A percentile compares a stretch with the other conserved stretches of the same genome.
These are phyloP conservation scores for Sapayoa aenigma DNA, from an alignment of 2,113 vertebrate species.

Conservation along the genomic window DNA sequence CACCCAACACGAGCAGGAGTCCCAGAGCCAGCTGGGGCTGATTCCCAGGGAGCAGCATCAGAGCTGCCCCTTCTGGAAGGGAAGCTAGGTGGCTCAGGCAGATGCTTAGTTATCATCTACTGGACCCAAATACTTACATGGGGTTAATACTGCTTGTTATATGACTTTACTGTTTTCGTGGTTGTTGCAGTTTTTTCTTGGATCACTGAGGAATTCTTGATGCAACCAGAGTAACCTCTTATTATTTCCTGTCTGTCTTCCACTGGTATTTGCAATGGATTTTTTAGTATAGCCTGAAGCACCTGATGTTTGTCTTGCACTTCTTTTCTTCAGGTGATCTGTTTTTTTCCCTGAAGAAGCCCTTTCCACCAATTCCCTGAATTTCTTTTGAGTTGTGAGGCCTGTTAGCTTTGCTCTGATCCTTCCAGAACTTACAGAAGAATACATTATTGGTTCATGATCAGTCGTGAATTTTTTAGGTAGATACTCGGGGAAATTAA, in stretches of 20 bases:
- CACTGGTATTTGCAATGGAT: background rate
- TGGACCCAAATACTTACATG: background rate
- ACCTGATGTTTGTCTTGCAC: background rate
- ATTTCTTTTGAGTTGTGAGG: background rate
- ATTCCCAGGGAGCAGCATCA: background rate
- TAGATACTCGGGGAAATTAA: background rate
- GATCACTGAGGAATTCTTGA: background rate
- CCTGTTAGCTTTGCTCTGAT: background rate
- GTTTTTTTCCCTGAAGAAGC: background rate
- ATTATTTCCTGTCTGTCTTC: background rate
- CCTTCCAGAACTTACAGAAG: background rate
- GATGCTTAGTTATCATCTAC: background rate
- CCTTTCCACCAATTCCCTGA: background rate
- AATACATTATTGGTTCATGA: background rate
- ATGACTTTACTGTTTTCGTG: background rate
- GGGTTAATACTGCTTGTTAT: background rate
- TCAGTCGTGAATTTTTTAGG: background rate
- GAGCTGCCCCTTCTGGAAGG: rapidly evolving
- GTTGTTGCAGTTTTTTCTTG: background rate
- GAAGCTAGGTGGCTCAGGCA: background rate
- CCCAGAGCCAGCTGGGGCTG: background rate
- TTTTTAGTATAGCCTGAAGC: background rate
- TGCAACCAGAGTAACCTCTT: background rate
- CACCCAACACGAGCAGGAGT: rapidly evolving
- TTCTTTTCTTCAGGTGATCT: background rate